Conservation (phyloP, 2,797 vertebrate genomes). For the Ctenosaura bakeri region DNA sequence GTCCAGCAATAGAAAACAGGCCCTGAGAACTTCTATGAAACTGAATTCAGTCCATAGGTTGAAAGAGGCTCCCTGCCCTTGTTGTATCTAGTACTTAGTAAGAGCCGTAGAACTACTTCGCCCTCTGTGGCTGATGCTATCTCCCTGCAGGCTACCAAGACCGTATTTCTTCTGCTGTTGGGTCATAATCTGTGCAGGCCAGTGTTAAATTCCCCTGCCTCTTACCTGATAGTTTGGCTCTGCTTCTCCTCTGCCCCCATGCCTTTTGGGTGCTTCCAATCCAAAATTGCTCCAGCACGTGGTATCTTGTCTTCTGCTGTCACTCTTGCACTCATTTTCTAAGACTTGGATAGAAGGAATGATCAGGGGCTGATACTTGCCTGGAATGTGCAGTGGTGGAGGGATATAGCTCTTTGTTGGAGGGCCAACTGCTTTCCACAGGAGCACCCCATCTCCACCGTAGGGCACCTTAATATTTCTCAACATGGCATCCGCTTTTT, state of each 20-base stretch:
- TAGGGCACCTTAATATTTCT: neutral
- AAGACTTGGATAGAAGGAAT: neutral
- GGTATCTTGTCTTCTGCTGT: constrained; percentile 17
- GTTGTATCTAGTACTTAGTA: too few species aligned
- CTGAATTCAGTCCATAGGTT: too few species aligned
- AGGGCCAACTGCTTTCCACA: constrained; percentile 66
- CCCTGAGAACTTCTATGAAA: too few species aligned
- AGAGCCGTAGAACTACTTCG: too few species aligned
- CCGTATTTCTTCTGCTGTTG: neutral
- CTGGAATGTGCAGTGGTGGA: neutral
- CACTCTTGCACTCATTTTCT: constrained; percentile 22
- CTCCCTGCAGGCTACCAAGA: neutral
- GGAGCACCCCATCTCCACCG: neutral
- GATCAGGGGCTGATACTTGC: neutral
- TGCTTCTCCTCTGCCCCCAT: neutral
- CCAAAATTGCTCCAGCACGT: neutral
- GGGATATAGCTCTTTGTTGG: constrained; percentile 68
- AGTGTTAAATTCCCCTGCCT: neutral
- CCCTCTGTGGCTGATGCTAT: too few species aligned
- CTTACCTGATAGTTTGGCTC: constrained; percentile 69
- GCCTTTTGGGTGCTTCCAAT: constrained; percentile 29
- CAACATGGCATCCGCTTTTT: neutral
- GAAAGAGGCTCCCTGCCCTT: too few species aligned
- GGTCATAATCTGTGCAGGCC: neutral
- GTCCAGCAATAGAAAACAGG: too few species aligned